Evolutionary conservation across 2,797 vertebrate genomes (phyloP).

Genomic region (Sarcophilus harrisii): DNA sequence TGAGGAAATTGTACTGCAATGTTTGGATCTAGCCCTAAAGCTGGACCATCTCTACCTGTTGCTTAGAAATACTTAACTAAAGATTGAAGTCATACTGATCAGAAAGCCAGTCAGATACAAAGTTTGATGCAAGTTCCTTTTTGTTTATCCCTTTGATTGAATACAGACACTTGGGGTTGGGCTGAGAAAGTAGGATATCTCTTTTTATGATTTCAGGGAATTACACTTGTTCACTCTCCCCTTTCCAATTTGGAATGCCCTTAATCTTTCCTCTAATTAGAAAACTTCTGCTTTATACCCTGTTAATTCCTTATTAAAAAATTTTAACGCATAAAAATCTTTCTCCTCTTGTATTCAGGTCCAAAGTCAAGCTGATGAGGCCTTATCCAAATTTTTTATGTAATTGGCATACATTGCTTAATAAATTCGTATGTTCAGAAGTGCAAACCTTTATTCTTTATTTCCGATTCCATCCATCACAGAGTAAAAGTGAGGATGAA

Average conservation of each 20-base stretch:
- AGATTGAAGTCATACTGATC: background rate
- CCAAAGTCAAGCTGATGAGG: background rate
- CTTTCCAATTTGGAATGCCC: background rate
- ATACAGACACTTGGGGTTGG: background rate
- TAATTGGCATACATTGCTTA: background rate
- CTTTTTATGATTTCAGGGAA: background rate
- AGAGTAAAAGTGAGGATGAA: background rate
- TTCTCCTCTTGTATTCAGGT: background rate
- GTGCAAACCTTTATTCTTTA: background rate
- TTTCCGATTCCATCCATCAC: background rate
- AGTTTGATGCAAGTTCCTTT: background rate
- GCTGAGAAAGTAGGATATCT: background rate
- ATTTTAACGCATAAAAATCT: background rate
- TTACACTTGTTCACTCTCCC: background rate
- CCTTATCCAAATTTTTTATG: background rate
- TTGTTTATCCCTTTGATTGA: background rate
- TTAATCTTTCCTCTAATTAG: background rate
- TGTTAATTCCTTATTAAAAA: background rate
- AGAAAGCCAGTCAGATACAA: background rate
- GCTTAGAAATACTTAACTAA: background rate
- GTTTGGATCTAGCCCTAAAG: background rate
- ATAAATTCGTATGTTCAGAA: background rate
- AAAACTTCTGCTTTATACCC: background rate
- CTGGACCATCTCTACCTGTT: background rate
- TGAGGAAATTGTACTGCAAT: background rate